Conservation (phyloP, 2,797 vertebrate genomes). For the Epinephelus coioides region DNA sequence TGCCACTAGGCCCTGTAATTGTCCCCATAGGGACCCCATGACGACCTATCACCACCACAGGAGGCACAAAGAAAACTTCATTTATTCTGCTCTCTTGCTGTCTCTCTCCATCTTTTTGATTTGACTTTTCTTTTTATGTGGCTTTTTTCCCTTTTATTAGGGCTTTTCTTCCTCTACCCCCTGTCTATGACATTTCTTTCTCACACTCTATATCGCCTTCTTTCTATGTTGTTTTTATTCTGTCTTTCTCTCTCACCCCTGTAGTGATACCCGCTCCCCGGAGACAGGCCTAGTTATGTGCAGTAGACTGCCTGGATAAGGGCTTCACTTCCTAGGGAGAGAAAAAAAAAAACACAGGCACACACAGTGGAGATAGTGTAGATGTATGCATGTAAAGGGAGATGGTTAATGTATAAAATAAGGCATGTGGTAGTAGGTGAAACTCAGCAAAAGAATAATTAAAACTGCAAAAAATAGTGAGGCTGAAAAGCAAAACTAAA, state of each 20-base stretch:
- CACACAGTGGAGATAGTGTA: conserved; percentile 16
- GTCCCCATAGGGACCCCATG: conserved; percentile 75
- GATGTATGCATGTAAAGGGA: conserved; percentile 21
- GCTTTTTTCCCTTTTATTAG: conserved; percentile 49
- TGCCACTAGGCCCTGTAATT: conserved; percentile 74
- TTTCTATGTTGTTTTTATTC: conserved; percentile 29
- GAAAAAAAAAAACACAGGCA: conserved; percentile 1
- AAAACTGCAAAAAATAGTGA: conserved; percentile 8
- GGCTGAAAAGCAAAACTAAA: conserved; percentile 25
- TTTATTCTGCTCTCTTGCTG: conserved; percentile 62
- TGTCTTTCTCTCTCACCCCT: conserved; percentile 40
- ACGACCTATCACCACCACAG: conserved; percentile 66
- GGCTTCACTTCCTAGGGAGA: conserved; percentile 39
- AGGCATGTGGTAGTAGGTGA: conserved; percentile 8
- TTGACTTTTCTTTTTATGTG: conserved; percentile 61
- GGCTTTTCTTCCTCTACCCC: conserved; percentile 27
- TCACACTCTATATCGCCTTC: conserved; percentile 20
- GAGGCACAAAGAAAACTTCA: conserved; percentile 65
- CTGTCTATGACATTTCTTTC: conserved; percentile 43
- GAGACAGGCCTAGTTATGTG: conserved; percentile 54
- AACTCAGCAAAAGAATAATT: conserved; percentile 13
- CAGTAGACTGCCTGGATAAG: conserved; percentile 49
- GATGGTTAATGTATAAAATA: conserved; percentile 8
- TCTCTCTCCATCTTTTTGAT: conserved; percentile 58
- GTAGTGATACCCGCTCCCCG: conserved; percentile 47